A percentile compares a stretch with the other conserved stretches of the same genome.
Conservation (phyloP, 1,140 invertebrate genomes). For the Tribolium madens region DNA sequence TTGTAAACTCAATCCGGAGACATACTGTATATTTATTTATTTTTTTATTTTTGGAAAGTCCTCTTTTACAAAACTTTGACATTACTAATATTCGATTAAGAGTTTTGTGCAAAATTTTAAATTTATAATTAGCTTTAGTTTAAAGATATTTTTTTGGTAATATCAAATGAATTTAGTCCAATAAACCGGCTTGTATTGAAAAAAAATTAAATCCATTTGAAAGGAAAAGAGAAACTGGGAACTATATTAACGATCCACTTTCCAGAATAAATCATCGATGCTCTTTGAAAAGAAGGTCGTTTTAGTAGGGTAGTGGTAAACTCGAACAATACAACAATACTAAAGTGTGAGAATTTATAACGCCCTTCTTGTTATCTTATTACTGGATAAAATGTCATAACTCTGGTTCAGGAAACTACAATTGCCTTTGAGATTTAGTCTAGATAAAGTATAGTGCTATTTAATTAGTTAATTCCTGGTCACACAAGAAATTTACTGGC, state of each 20-base stretch:
- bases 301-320: background rate
- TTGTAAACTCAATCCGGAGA: no score
- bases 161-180: no score
- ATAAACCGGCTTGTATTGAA: no score
- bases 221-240: background rate
- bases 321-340: constrained; percentile 17
- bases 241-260: background rate
- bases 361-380: background rate
- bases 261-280: background rate
- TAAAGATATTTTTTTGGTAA: no score
- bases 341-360: constrained; percentile 1
- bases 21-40: no score
- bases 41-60: no score
- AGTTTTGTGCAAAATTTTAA: no score
- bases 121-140: no score
- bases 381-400: constrained; percentile 13
- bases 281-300: constrained; percentile 7
- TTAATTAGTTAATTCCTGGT: no score
- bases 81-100: no score
- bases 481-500: no score
- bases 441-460: background rate
- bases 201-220: background rate
- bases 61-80: no score
- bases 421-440: background rate
- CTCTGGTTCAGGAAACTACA: background rate